Percentiles rank a stretch among this genome's conserved stretches.
Evolutionary conservation across 2,888 invertebrate genomes (phyloP).

Genomic region (Cryptocheilus praepositus): DNA sequence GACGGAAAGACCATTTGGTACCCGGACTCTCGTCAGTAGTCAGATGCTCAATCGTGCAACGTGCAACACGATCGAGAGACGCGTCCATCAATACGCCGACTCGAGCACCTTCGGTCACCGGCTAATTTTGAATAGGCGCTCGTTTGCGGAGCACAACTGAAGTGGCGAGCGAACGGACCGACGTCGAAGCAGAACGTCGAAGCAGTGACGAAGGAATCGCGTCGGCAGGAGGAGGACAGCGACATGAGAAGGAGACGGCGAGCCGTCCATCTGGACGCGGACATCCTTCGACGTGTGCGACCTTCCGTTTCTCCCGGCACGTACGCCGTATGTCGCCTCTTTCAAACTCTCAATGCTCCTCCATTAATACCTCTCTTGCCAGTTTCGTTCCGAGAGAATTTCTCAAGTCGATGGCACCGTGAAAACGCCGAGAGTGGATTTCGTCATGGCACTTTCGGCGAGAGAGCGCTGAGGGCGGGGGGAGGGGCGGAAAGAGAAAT

Average conservation of each 20-base stretch:
- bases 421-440: constrained; percentile 12
- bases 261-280: constrained; percentile 11
- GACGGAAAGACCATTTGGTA: constrained; percentile 1
- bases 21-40: constrained; percentile 31
- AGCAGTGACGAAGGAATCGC: background rate
- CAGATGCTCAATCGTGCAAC: constrained; percentile 19
- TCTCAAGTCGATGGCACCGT: too few species aligned
- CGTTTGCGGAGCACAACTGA: constrained; percentile 53
- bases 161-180: constrained; percentile 16
- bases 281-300: constrained; percentile 25
- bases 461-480: background rate
- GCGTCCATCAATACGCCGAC: constrained; percentile 42
- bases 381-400: background rate
- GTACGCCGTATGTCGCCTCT: constrained; percentile 35
- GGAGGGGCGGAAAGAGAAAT: too few species aligned
- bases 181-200: background rate
- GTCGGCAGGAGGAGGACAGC: background rate
- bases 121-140: constrained; percentile 70
- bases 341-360: constrained; percentile 28
- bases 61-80: constrained; percentile 18
- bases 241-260: constrained; percentile 3
- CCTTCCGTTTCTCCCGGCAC: constrained; percentile 33
- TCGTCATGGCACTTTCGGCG: constrained; percentile 10
- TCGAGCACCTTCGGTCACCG: constrained; percentile 34
- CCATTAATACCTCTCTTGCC: constrained; percentile 28